These are phyloP conservation scores for Hiodon tergisus DNA, from an alignment of 2,113 vertebrate species.

Conservation along the genomic window DNA sequence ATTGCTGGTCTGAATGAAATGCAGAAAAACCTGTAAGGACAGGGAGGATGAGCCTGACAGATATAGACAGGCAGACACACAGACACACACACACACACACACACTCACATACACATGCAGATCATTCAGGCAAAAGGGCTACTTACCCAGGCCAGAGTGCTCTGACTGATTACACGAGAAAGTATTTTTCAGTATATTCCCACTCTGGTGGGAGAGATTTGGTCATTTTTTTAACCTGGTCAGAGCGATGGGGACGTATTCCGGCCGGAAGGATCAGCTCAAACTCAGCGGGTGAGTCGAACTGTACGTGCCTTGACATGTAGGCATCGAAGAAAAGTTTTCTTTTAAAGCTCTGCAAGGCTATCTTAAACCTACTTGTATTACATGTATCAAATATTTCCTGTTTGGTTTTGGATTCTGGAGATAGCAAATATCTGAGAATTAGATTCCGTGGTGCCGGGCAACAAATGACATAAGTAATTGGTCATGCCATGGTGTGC, in stretches of 20 bases:
- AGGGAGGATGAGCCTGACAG: constrained; percentile 35
- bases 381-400: neutral
- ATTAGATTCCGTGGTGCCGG: neutral
- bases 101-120: constrained; percentile 21
- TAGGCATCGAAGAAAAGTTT: neutral
- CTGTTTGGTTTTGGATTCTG: neutral
- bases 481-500: neutral
- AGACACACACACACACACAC: constrained; percentile 4
- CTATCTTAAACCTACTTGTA: neutral
- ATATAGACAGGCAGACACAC: constrained; percentile 24
- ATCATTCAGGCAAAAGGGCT: constrained; percentile 27
- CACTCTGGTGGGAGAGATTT: constrained; percentile 8
- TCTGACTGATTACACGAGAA: neutral
- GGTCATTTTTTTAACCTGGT: constrained; percentile 22
- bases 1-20: constrained; percentile 41
- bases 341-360: neutral
- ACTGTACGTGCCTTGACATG: neutral
- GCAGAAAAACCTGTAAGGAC: constrained; percentile 49
- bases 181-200: constrained; percentile 24
- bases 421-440: neutral
- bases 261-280: constrained; percentile 19
- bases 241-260: constrained; percentile 39
- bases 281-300: constrained; percentile 41
- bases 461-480: neutral
- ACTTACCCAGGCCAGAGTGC: constrained; percentile 16